These are phyloP conservation scores for Corythaeola cristata DNA, from an alignment of 2,113 vertebrate species.

Conservation along the genomic window DNA sequence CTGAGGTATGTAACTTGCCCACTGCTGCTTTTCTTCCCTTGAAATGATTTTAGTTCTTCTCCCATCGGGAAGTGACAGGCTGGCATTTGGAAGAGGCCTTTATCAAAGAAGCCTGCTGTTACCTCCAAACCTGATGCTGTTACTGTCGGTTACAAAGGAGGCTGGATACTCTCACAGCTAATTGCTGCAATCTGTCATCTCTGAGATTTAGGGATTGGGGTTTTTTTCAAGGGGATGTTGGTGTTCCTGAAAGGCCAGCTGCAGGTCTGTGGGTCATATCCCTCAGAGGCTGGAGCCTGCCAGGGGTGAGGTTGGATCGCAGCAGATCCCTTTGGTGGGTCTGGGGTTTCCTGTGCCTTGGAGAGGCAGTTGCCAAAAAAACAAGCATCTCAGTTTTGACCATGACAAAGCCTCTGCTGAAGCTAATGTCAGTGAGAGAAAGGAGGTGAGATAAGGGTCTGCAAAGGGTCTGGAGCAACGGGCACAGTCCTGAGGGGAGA, in stretches of 20 bases:
- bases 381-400: background rate
- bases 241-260: background rate
- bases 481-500: background rate
- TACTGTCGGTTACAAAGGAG: background rate
- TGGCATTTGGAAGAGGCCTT: constrained; percentile 29
- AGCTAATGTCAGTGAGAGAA: background rate
- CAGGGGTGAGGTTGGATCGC: accelerated
- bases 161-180: constrained; percentile 29
- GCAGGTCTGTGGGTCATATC: background rate
- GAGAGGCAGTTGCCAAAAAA: background rate
- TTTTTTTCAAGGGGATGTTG: background rate
- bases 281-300: background rate
- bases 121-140: background rate
- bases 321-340: accelerated
- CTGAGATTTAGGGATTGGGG: background rate
- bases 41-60: constrained; percentile 28
- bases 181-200: background rate
- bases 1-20: background rate
- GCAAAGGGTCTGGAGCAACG: background rate
- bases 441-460: background rate
- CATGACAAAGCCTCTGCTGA: background rate
- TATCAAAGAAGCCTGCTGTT: background rate
- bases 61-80: background rate
- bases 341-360: background rate
- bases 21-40: background rate